Base-by-base conservation (phyloP, 1,140 invertebrate species). In the Brachionus paranguensis region DNA sequence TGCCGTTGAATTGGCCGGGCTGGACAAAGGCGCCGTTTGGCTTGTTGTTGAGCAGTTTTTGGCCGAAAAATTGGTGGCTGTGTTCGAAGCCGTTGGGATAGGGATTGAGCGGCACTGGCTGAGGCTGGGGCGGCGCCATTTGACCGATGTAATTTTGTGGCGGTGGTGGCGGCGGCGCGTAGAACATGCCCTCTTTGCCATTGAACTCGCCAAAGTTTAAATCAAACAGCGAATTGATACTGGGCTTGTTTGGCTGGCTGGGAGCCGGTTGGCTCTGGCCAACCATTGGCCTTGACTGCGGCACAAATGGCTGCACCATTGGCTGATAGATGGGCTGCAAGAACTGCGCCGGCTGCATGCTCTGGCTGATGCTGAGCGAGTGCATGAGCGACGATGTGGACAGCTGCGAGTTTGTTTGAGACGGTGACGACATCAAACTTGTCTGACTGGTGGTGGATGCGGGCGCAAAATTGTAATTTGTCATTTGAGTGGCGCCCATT, bases 381-480 rank as follows among this genome's bases (percentile, higher is more conserved):
- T 74, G 41, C 8, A 76, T 76, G 3, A 76, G 47, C 3, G 43
- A 50, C 7, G 72, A 50, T 2, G 72, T 14, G 14, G 72, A 76
- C 50, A 50, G 10, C 14, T 76, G 72, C 7, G 72, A 50, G 11
- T 76, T 76, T 14, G 72, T 50, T 53, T 47, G 72, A 50, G 72
- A 76, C 1, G 72, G 72, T 12, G 72, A 76, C n/a, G 72, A 76
- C 43, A 76, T 76, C 1, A 47, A 45, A 76, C 68, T 72, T 6
- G 68, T 72, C 41, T 72, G 68, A 43, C 68, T 72, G 14, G 33
- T 47, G 33, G 68, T 72, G 2, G 33, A 24, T 0, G 41, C 68
- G 0, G 68, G 33, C 6, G 45, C 12, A 27, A 37, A 76, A 50
- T 24, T 47, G 43, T 47, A 76, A 76, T 24, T 24, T 27, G 43